Percentiles rank a stretch among this genome's conserved stretches.
Conservation (phyloP, 2,888 invertebrate genomes). For the Cerastis rubricosa region DNA sequence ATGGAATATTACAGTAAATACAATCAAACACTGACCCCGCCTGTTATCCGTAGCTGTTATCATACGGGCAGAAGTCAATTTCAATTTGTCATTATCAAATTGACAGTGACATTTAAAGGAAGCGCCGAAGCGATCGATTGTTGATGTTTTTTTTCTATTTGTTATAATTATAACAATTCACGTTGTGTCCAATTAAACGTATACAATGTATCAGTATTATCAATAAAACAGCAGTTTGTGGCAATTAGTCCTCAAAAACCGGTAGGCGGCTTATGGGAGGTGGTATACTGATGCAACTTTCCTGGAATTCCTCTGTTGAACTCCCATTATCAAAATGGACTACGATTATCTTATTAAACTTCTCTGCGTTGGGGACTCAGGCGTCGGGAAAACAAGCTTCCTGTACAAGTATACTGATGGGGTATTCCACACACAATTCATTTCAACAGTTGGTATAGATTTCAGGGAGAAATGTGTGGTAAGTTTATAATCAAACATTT, state of each 20-base stretch:
- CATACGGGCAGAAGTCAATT: neutral
- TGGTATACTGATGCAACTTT: slow-evolving; percentile 45
- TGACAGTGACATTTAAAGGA: slow-evolving; percentile 44
- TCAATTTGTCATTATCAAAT: slow-evolving; percentile 13
- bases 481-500: slow-evolving; percentile 73
- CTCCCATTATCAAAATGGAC: slow-evolving; percentile 90
- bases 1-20: neutral
- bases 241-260: neutral
- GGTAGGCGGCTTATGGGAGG: neutral
- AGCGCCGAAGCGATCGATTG: slow-evolving; percentile 62
- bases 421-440: slow-evolving; percentile 97
- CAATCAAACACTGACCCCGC: neutral
- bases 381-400: slow-evolving; percentile 99
- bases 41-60: neutral
- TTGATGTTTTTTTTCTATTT: slow-evolving; percentile 50
- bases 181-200: neutral
- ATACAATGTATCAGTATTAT: slow-evolving; percentile 31
- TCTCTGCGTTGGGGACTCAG: slow-evolving; percentile 98
- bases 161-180: neutral
- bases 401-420: slow-evolving; percentile 99
- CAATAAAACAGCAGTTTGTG: slow-evolving; percentile 10
- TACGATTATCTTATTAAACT: slow-evolving; percentile 98
- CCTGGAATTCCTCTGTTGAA: slow-evolving; percentile 20
- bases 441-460: slow-evolving; percentile 99
- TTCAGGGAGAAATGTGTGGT: slow-evolving; percentile 99